A percentile compares a stretch with the other conserved stretches of the same genome.
These are phyloP conservation scores for Conomelus anceps DNA, from an alignment of 2,888 invertebrate species.

Conservation along the genomic window DNA sequence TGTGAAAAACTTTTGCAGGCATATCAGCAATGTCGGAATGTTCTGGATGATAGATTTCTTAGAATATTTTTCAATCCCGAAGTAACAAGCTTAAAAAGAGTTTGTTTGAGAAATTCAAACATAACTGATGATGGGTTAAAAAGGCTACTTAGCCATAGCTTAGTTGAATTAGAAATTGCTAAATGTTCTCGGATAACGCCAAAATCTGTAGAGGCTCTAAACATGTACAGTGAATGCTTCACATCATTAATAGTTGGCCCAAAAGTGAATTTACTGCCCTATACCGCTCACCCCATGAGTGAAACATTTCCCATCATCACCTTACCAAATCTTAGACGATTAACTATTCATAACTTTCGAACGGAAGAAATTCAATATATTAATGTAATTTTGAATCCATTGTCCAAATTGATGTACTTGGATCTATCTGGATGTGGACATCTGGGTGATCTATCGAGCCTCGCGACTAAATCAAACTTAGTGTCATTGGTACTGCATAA, in stretches of 20 bases:
- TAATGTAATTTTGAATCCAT: background rate
- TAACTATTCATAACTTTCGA: constrained; percentile 52
- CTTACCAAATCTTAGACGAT: constrained; percentile 52
- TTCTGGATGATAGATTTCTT: constrained; percentile 60
- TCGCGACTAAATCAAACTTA: constrained; percentile 59
- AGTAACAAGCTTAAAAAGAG: constrained; percentile 59
- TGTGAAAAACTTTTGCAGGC: constrained; percentile 60
- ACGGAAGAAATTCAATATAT: background rate
- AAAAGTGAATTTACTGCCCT: constrained; percentile 54
- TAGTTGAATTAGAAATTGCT: constrained; percentile 65
- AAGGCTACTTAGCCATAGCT: constrained; percentile 63
- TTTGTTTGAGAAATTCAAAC: constrained; percentile 62
- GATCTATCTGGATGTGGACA: constrained; percentile 63
- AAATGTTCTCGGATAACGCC: constrained; percentile 64
- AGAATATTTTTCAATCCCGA: constrained; percentile 61
- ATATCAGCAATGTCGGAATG: constrained; percentile 48
- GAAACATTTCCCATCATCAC: constrained; percentile 40
- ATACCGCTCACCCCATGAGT: constrained; percentile 32
- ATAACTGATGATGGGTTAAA: constrained; percentile 65
- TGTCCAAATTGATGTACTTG: constrained; percentile 38
- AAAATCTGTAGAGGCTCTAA: constrained; percentile 58
- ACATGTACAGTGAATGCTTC: constrained; percentile 60
- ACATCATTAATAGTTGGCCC: constrained; percentile 64
- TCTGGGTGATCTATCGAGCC: constrained; percentile 58
- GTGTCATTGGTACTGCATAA: constrained; percentile 73